phyloP scores from a whole-genome alignment of 2,797 vertebrate genomes.

The Fistularia tabacaria region DNA sequence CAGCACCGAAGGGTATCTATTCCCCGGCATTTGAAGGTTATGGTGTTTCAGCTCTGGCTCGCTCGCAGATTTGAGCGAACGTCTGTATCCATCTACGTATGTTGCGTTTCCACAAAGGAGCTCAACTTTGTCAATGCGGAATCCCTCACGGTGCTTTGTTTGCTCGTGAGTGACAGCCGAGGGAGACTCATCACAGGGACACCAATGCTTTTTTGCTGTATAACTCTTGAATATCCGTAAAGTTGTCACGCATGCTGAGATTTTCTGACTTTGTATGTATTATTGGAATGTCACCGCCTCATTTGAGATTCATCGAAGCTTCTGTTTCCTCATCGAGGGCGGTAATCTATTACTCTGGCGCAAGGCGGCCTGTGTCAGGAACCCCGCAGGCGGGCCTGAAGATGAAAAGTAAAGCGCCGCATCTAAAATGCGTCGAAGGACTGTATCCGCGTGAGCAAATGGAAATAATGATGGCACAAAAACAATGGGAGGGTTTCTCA shows the following conservation, averaged over 20 bases:
- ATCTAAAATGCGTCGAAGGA: slow-evolving; percentile 14
- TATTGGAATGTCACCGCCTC: slow-evolving; percentile 6
- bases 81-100: slow-evolving; percentile 5
- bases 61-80: not conserved
- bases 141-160: slow-evolving; percentile 35
- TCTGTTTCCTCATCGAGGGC: not conserved
- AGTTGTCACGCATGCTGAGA: too few relatives aligned
- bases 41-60: slow-evolving; percentile 17
- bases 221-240: slow-evolving; percentile 1
- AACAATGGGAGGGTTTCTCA: slow-evolving; percentile 9
- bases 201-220: slow-evolving; percentile 5
- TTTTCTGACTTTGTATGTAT: not conserved
- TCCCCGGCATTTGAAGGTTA: slow-evolving; percentile 44
- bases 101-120: slow-evolving; percentile 4
- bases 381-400: slow-evolving; percentile 1
- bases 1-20: slow-evolving; percentile 49
- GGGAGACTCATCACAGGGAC: slow-evolving; percentile 16
- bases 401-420: slow-evolving; percentile 6
- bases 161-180: slow-evolving; percentile 23
- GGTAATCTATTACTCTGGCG: not conserved
- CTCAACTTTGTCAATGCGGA: slow-evolving; percentile 3
- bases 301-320: slow-evolving; percentile 6
- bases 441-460: too few relatives aligned
- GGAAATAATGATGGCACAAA: not conserved
- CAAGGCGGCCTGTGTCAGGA: slow-evolving; percentile 12